Evolutionary conservation across 2,888 invertebrate genomes (phyloP).

Genomic region (Ferdinandea cuprea): DNA sequence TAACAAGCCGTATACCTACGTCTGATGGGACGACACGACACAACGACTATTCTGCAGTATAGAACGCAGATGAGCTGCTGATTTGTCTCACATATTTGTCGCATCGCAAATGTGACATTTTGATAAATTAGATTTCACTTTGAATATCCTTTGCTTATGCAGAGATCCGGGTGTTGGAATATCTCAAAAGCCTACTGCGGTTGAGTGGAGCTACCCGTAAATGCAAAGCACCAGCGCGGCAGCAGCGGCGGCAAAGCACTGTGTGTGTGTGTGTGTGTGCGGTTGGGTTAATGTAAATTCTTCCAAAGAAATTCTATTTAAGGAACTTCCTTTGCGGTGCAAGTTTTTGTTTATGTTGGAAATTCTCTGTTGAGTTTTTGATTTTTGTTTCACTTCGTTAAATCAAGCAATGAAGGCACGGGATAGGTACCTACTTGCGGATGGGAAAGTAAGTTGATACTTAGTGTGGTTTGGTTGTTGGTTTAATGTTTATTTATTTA

Average conservation of each 20-base stretch:
- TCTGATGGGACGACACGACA: too few species aligned
- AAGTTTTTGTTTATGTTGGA: constrained; percentile 24
- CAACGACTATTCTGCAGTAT: not conserved
- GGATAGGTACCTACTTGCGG: not conserved
- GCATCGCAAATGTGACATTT: constrained; percentile 59
- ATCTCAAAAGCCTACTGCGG: constrained; percentile 5
- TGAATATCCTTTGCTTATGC: constrained; percentile 47
- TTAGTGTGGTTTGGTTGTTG: not conserved
- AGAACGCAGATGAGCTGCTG: constrained; percentile 51
- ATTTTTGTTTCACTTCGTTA: not conserved
- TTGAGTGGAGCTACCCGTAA: constrained; percentile 18
- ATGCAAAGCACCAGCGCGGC: constrained; percentile 2
- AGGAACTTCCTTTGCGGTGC: constrained; percentile 60
- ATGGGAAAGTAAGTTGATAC: not conserved
- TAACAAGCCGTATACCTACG: constrained; percentile 21
- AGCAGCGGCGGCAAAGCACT: constrained; percentile 3
- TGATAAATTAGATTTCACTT: constrained; percentile 67
- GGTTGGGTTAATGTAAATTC: constrained; percentile 48
- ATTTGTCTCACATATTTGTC: constrained; percentile 65
- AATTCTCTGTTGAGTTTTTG: not conserved
- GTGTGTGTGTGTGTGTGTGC: not conserved
- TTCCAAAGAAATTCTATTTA: constrained; percentile 60
- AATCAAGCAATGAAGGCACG: not conserved
- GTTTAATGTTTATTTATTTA: too few species aligned
- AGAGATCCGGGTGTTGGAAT: constrained; percentile 45